Conservation (phyloP, 2,797 vertebrate species). For the Clarias fuscus region DNA sequence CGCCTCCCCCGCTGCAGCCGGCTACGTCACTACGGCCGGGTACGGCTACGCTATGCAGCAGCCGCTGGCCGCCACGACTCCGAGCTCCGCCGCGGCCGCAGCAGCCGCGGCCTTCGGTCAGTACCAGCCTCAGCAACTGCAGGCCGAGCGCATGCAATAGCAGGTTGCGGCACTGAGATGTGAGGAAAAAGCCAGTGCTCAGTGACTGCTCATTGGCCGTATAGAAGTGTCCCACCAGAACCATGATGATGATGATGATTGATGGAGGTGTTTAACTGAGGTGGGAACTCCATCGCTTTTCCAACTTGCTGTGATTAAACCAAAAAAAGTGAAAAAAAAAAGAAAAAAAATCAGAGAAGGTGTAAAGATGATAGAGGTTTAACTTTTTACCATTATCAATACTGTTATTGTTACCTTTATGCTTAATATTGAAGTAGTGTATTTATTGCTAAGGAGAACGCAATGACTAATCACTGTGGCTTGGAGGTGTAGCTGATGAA, state of each 20-base stretch:
- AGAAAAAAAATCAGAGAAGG: constrained; percentile 60
- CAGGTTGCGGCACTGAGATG: constrained; percentile 67
- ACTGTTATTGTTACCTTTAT: constrained; percentile 70
- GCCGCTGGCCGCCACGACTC: constrained; percentile 83
- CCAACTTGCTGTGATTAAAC: constrained; percentile 82
- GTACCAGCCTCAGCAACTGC: constrained; percentile 94
- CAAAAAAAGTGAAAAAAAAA: constrained; percentile 69
- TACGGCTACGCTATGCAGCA: constrained; percentile 94
- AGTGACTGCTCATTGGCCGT: constrained; percentile 59
- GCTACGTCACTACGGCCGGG: constrained; percentile 88
- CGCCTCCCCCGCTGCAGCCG: constrained; percentile 86
- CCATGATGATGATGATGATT: constrained; percentile 61
- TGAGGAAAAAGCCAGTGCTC: constrained; percentile 57
- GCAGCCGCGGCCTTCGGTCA: constrained; percentile 81
- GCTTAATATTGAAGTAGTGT: constrained; percentile 77
- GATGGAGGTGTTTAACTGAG: constrained; percentile 68
- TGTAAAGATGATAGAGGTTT: constrained; percentile 69
- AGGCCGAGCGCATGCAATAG: constrained; percentile 97
- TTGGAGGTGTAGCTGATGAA: constrained; percentile 62
- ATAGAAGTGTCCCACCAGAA: constrained; percentile 51
- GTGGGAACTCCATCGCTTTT: constrained; percentile 77
- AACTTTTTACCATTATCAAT: constrained; percentile 64
- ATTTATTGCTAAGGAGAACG: constrained; percentile 75
- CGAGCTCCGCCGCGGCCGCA: constrained; percentile 81
- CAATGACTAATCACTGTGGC: constrained; percentile 79